These are phyloP conservation scores for Oreochromis tanganicae DNA, from an alignment of 2,113 vertebrate species.

Conservation along the genomic window DNA sequence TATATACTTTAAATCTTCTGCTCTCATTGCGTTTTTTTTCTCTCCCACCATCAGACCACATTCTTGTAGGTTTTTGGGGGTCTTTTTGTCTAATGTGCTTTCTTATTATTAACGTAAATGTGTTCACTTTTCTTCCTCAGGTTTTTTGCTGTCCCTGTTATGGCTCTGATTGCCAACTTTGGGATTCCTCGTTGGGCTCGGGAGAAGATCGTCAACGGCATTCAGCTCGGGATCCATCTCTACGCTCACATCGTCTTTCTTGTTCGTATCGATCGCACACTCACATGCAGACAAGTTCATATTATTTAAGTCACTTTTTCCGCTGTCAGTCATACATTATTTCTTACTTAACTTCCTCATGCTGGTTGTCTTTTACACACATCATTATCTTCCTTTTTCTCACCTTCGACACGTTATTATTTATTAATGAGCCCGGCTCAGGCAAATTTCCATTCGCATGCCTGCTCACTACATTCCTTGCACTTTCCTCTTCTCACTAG, in stretches of 20 bases:
- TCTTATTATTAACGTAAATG: background rate
- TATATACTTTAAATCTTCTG: slow-evolving; percentile 6
- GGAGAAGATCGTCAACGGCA: slow-evolving; percentile 93
- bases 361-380: slow-evolving; percentile 44
- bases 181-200: slow-evolving; percentile 90
- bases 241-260: slow-evolving; percentile 89
- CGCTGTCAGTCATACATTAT: slow-evolving; percentile 42
- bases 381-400: slow-evolving; percentile 34
- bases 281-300: background rate
- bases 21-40: background rate
- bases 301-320: slow-evolving; percentile 30
- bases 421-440: slow-evolving; percentile 16
- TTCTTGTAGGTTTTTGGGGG: background rate
- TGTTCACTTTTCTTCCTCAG: slow-evolving; percentile 51
- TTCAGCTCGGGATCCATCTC: slow-evolving; percentile 88
- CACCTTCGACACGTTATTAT: slow-evolving; percentile 32
- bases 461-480: background rate
- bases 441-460: background rate
- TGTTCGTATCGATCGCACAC: slow-evolving; percentile 30
- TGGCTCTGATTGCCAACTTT: slow-evolving; percentile 89
- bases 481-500: background rate
- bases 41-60: background rate
- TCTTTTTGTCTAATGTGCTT: background rate
- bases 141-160: slow-evolving; percentile 90
- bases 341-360: slow-evolving; percentile 21